phyloP scores from a whole-genome alignment of 2,113 vertebrate genomes.

The Aldabrachelys gigantea region DNA sequence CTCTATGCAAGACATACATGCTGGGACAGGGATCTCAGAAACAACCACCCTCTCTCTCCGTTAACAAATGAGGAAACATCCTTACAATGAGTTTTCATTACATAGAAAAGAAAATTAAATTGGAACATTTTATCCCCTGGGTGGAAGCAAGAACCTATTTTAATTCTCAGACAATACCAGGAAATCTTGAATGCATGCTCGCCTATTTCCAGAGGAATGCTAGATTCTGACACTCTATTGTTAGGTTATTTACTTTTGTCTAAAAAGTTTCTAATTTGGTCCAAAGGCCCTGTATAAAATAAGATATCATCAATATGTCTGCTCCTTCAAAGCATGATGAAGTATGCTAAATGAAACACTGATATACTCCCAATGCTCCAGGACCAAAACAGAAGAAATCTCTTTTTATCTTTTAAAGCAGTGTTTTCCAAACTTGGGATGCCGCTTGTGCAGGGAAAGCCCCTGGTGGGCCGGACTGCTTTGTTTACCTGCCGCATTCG shows the following conservation, averaged over 20 bases:
- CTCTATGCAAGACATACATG: background rate
- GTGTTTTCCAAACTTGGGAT: too few relatives aligned
- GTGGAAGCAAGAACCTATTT: slow-evolving; percentile 55
- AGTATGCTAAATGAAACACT: slow-evolving; percentile 11
- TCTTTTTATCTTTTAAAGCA: background rate
- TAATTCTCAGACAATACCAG: slow-evolving; percentile 68
- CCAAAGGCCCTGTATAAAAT: slow-evolving; percentile 62
- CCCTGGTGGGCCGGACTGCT: too few relatives aligned
- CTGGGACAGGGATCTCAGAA: background rate
- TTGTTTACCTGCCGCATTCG: too few relatives aligned
- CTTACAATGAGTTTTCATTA: background rate
- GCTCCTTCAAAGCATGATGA: slow-evolving; percentile 9
- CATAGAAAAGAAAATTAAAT: background rate
- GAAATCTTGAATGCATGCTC: slow-evolving; percentile 62
- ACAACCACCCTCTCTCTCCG: background rate
- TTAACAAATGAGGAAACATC: background rate
- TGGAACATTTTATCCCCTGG: slow-evolving; percentile 3
- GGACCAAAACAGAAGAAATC: slow-evolving; percentile 4
- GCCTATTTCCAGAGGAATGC: slow-evolving; percentile 47
- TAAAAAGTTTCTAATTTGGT: slow-evolving; percentile 59
- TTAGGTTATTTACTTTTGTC: slow-evolving; percentile 42
- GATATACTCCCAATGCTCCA: slow-evolving; percentile 1
- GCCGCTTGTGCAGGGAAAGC: too few relatives aligned
- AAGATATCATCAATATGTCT: slow-evolving; percentile 53
- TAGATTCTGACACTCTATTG: slow-evolving; percentile 41